Conservation (phyloP, 2,888 invertebrate species). For the Aelia acuminata region DNA sequence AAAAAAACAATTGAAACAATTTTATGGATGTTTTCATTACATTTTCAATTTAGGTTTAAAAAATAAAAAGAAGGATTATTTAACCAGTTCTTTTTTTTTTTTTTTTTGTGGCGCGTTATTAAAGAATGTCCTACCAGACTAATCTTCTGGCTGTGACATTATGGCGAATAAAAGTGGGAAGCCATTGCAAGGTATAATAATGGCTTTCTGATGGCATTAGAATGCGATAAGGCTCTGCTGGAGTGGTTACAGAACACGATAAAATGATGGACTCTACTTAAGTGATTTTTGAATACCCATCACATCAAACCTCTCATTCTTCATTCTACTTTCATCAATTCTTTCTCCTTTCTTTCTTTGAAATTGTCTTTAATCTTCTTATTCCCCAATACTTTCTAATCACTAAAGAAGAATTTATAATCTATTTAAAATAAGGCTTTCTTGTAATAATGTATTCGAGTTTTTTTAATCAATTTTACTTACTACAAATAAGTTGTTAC, state of each 20-base stretch:
- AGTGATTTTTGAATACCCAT: slow-evolving; percentile 58
- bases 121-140: background rate
- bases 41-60: too few relatives aligned
- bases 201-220: slow-evolving; percentile 54
- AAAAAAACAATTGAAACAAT: too few relatives aligned
- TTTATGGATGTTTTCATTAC: too few relatives aligned
- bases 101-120: background rate
- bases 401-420: too few relatives aligned
- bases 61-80: too few relatives aligned
- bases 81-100: too few relatives aligned
- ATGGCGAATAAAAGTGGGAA: background rate
- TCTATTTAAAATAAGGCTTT: too few relatives aligned
- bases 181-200: slow-evolving; percentile 43
- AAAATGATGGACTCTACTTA: slow-evolving; percentile 52
- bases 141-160: background rate
- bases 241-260: slow-evolving; percentile 30
- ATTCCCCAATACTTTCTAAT: background rate
- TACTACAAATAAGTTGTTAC: too few relatives aligned
- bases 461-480: too few relatives aligned
- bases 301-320: background rate
- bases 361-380: background rate
- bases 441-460: too few relatives aligned
- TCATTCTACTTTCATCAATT: background rate
- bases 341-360: background rate
- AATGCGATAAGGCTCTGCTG: slow-evolving; percentile 31